A percentile compares a stretch with the other conserved stretches of the same genome.
Conservation (phyloP, 2,888 invertebrate genomes). For the Heteromurus nitidus region DNA sequence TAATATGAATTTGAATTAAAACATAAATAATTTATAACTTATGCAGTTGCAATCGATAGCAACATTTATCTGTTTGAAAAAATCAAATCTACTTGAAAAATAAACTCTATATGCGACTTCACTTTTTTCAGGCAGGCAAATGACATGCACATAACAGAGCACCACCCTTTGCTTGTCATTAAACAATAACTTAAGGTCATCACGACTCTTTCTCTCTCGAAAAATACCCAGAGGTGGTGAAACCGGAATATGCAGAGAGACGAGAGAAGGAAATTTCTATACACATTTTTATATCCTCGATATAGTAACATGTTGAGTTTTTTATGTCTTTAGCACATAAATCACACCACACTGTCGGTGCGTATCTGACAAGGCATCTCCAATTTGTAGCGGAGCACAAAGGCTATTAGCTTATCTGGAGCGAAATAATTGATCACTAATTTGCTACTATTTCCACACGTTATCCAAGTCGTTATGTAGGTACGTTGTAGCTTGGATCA, state of each 20-base stretch:
- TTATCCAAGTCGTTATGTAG: no score
- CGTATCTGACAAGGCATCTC: background rate
- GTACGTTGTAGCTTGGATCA: no score
- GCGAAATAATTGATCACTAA: constrained; percentile 23
- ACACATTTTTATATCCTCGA: constrained; percentile 5
- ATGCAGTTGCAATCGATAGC: constrained; percentile 34
- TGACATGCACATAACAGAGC: constrained; percentile 37
- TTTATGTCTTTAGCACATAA: constrained; percentile 5
- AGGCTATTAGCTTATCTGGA: constrained; percentile 28
- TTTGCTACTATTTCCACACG: constrained; percentile 7
- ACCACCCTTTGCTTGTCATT: constrained; percentile 57
- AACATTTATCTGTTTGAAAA: constrained; percentile 38
- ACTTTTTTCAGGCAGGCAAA: constrained; percentile 7
- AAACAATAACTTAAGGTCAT: constrained; percentile 58
- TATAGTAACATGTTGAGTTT: constrained; percentile 21
- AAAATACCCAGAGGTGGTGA: constrained; percentile 50
- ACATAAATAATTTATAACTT: constrained; percentile 48
- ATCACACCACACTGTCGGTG: background rate
- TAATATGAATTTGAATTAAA: constrained; percentile 29
- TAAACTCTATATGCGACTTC: background rate
- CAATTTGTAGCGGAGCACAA: background rate
- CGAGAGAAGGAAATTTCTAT: constrained; percentile 21
- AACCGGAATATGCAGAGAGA: constrained; percentile 36
- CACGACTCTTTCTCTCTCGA: constrained; percentile 34
- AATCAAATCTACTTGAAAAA: constrained; percentile 18